phyloP scores from a whole-genome alignment of 1,140 invertebrate species.

The Eumaeus atala region DNA sequence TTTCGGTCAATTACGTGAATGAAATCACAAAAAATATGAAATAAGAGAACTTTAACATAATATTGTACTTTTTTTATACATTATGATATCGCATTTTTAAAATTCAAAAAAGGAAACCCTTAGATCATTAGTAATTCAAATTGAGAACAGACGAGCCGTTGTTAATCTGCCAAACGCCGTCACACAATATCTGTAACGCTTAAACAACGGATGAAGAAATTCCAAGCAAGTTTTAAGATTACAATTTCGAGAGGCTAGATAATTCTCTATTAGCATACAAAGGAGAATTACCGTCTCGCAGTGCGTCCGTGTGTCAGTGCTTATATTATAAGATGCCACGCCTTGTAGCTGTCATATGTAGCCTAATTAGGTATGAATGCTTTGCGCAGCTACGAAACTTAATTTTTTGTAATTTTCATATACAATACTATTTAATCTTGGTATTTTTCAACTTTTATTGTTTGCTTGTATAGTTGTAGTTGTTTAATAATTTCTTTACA shows the following conservation, averaged over 20 bases:
- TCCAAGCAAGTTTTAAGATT: conserved; percentile 66
- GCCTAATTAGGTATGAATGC: conserved; percentile 58
- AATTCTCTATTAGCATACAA: conserved; percentile 71
- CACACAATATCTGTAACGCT: conserved; percentile 22
- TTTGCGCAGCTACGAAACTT: conserved; percentile 31
- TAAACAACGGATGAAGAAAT: conserved; percentile 65
- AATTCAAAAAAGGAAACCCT: not conserved
- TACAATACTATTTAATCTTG: too few relatives aligned
- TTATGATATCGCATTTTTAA: too few relatives aligned
- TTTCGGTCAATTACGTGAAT: too few relatives aligned
- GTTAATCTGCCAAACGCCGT: conserved; percentile 16
- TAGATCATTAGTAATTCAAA: not conserved
- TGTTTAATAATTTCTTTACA: too few relatives aligned
- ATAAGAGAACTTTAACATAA: not conserved
- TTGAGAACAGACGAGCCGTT: conserved; percentile 14
- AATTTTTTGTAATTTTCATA: conserved; percentile 1
- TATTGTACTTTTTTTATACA: too few relatives aligned
- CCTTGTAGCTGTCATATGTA: conserved; percentile 67
- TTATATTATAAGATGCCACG: conserved; percentile 58
- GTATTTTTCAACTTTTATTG: too few relatives aligned
- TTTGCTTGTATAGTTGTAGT: too few relatives aligned
- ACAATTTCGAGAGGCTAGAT: conserved; percentile 68
- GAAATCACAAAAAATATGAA: too few relatives aligned
- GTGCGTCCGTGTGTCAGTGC: conserved; percentile 58
- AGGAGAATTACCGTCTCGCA: conserved; percentile 63